Evolutionary conservation across 2,113 vertebrate species (phyloP).

Genomic region (Seriola aureovittata): DNA sequence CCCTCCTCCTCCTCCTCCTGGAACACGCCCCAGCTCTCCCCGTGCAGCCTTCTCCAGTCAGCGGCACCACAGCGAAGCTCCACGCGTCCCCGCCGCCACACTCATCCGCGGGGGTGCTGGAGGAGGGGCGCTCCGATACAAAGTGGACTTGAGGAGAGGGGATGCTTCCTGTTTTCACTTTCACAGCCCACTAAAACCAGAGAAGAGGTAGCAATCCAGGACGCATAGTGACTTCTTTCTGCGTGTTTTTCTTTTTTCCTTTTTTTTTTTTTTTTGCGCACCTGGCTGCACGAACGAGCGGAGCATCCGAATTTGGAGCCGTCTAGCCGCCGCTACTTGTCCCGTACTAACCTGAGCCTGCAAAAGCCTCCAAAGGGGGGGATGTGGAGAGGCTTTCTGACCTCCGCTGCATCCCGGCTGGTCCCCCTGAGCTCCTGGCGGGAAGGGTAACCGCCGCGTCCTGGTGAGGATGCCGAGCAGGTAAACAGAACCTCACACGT

Average conservation of each 20-base stretch:
- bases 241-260: not conserved
- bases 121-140: constrained; percentile 1
- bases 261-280: not conserved
- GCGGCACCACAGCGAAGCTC: constrained; percentile 14
- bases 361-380: constrained; percentile 42
- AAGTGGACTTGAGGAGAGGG: constrained; percentile 21
- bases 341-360: not conserved
- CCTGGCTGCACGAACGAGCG: constrained; percentile 11
- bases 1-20: constrained; percentile 33
- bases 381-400: constrained; percentile 72
- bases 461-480: constrained; percentile 75
- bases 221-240: not conserved
- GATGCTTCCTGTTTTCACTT: not conserved
- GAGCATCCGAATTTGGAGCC: constrained; percentile 16
- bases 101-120: constrained; percentile 10
- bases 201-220: not conserved
- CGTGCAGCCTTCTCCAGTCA: constrained; percentile 32
- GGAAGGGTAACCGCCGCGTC: constrained; percentile 60
- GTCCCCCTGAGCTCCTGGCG: constrained; percentile 39
- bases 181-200: not conserved
- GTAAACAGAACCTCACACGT: constrained; percentile 33
- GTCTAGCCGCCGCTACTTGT: not conserved
- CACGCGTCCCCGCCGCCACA: constrained; percentile 6
- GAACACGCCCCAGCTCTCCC: constrained; percentile 69
- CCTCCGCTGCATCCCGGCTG: constrained; percentile 64